Percentiles rank a stretch among this genome's conserved stretches.
These are phyloP conservation scores for Corythornis madagascariensis DNA, from an alignment of 2,113 vertebrate species.

Conservation along the genomic window DNA sequence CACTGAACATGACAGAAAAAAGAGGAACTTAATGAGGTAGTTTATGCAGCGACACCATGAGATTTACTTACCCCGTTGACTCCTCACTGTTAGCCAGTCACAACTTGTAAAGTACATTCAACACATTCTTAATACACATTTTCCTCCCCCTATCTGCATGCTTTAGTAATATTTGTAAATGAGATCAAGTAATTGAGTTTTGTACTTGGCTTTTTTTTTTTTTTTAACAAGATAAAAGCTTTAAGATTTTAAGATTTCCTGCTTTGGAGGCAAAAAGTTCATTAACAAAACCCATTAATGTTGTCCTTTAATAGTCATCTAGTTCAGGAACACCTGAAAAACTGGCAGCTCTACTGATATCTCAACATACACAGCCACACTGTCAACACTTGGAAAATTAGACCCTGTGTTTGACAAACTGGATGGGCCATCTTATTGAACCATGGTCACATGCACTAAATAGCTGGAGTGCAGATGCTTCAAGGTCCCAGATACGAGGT, in stretches of 20 bases:
- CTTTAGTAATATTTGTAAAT: neutral
- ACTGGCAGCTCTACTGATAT: neutral
- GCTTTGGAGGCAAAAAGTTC: neutral
- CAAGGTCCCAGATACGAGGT: neutral
- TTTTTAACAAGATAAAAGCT: neutral
- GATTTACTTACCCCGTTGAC: conserved; percentile 6
- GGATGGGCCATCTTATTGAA: neutral
- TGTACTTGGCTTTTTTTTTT: neutral
- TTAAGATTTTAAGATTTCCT: neutral
- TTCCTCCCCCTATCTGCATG: neutral
- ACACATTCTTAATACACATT: neutral
- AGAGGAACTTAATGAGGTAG: neutral
- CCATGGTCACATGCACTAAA: neutral
- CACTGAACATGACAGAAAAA: neutral
- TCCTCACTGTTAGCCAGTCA: neutral
- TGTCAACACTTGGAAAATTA: neutral
- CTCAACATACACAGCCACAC: neutral
- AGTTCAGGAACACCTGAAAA: neutral
- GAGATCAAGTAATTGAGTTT: neutral
- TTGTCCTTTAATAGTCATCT: neutral
- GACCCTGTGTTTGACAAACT: neutral
- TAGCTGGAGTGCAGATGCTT: neutral
- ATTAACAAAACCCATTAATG: neutral
- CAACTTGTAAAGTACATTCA: neutral
- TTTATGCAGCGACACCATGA: neutral